phyloP scores from a whole-genome alignment of 2,113 vertebrate genomes.

The Phocoena phocoena region DNA sequence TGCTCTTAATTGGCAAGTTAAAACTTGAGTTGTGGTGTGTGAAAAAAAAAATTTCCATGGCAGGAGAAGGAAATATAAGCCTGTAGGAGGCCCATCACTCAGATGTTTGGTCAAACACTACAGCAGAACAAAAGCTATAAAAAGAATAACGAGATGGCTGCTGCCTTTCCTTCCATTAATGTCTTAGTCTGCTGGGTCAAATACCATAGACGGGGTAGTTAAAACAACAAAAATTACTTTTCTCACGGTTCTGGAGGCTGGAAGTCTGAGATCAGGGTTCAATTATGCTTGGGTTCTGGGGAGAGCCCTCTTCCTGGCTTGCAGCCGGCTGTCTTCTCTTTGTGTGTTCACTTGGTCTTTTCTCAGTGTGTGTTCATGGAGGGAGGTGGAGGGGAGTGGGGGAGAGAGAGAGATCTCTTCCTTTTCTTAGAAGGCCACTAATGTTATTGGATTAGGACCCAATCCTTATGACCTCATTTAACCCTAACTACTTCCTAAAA shows the following conservation, averaged over 20 bases:
- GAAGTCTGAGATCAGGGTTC: background rate
- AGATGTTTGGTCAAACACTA: background rate
- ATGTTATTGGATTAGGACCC: background rate
- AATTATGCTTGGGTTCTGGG: background rate
- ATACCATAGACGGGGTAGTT: background rate
- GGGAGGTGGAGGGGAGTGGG: background rate
- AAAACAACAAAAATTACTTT: background rate
- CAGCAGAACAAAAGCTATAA: background rate
- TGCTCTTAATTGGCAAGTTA: background rate
- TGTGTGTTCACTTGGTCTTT: background rate
- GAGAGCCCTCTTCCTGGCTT: background rate
- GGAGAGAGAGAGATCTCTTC: background rate
- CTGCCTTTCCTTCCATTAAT: background rate
- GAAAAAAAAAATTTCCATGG: background rate
- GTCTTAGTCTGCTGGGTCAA: background rate
- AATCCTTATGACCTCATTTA: background rate
- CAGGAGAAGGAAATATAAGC: background rate
- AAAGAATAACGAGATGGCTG: background rate
- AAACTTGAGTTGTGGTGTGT: background rate
- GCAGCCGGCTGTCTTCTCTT: background rate
- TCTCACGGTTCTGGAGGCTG: background rate
- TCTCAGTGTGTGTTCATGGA: background rate
- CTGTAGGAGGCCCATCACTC: background rate
- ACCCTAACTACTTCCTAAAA: background rate
- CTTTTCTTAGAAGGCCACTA: background rate